phyloP scores from a whole-genome alignment of 1,140 invertebrate genomes.

The Archivesica marissinica region DNA sequence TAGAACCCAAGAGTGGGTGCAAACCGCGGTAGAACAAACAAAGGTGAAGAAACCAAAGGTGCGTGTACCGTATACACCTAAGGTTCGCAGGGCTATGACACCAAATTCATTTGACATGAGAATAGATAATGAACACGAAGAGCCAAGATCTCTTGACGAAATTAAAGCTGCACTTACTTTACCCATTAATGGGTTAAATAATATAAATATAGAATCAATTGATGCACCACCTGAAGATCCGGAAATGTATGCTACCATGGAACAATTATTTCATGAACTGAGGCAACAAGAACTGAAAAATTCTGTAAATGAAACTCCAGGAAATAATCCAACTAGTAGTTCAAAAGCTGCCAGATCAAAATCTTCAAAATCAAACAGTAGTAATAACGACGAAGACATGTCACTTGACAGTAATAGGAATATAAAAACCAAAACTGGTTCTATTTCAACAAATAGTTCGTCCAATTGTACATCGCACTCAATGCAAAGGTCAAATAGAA shows the following conservation, averaged over 20 bases:
- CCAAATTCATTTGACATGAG: constrained; percentile 70
- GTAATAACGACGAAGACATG: constrained; percentile 57
- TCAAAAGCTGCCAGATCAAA: constrained; percentile 33
- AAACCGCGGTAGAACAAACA: constrained; percentile 69
- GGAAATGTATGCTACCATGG: constrained; percentile 78
- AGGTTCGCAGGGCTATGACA: constrained; percentile 69
- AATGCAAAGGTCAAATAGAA: constrained; percentile 26
- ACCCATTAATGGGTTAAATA: constrained; percentile 71
- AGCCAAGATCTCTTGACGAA: constrained; percentile 74
- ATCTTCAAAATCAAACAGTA: constrained; percentile 62
- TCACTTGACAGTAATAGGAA: constrained; percentile 69
- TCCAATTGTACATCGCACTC: constrained; percentile 41
- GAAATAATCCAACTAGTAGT: constrained; percentile 18
- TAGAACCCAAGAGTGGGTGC: constrained; percentile 78
- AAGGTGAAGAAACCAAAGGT: constrained; percentile 64
- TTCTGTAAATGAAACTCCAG: constrained; percentile 76
- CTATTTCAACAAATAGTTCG: constrained; percentile 26
- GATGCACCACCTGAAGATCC: constrained; percentile 79
- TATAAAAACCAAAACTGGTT: constrained; percentile 59
- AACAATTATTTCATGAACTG: constrained; percentile 77
- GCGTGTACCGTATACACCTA: constrained; percentile 60
- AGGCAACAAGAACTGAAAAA: constrained; percentile 76
- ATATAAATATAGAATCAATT: constrained; percentile 61
- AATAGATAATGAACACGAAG: constrained; percentile 64
- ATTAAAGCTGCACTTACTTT: constrained; percentile 76